These are phyloP conservation scores for Listrodromus nycthemerus DNA, from an alignment of 2,888 invertebrate genomes.

Conservation along the genomic window DNA sequence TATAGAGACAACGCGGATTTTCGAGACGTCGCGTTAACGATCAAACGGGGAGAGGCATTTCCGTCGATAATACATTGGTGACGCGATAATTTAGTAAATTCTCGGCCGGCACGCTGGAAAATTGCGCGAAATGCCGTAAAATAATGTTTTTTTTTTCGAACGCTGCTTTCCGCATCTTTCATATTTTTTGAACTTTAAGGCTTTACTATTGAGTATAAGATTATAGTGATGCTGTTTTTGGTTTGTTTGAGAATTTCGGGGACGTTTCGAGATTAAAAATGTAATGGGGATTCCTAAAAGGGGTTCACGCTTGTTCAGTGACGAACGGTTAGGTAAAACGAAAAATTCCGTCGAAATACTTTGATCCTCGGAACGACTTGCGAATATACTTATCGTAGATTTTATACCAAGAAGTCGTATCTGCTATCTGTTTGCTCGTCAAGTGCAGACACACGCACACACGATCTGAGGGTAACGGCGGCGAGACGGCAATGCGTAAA, in stretches of 20 bases:
- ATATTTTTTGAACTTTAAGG: neutral
- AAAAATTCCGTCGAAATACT: constrained; percentile 15
- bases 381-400: constrained; percentile 30
- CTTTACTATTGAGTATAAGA: neutral
- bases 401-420: constrained; percentile 58
- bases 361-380: constrained; percentile 34
- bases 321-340: neutral
- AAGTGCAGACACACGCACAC: constrained; percentile 24
- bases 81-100: neutral
- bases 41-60: neutral
- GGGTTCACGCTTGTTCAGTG: neutral
- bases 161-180: neutral
- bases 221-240: neutral
- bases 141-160: neutral
- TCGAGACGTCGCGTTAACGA: neutral
- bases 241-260: neutral
- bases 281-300: neutral
- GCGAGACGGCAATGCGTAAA: constrained; percentile 37
- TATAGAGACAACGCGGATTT: neutral
- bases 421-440: constrained; percentile 56
- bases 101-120: neutral
- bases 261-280: neutral
- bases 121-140: neutral
- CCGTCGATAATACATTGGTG: neutral
- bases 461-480: neutral